These are phyloP conservation scores for Melopsittacus undulatus DNA, from an alignment of 2,797 vertebrate species.

Conservation along the genomic window DNA sequence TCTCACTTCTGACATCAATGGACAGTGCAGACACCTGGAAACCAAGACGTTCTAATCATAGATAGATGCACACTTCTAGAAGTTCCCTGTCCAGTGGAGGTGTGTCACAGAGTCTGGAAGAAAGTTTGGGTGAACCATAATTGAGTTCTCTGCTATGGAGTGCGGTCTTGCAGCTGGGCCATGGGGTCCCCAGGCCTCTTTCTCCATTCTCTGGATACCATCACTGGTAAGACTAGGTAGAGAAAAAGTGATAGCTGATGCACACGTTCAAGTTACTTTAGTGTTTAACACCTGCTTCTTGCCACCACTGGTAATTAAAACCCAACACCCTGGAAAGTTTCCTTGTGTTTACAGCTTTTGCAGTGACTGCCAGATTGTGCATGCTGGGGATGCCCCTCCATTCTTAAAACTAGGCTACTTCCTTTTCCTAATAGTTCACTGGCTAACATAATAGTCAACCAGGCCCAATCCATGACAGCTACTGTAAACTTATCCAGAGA, in stretches of 20 bases:
- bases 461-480: background rate
- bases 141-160: background rate
- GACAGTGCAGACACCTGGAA: background rate
- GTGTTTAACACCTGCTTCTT: background rate
- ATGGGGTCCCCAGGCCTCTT: background rate
- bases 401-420: background rate
- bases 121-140: background rate
- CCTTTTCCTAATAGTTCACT: background rate
- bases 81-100: background rate
- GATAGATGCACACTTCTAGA: background rate
- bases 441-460: fast-evolving
- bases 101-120: background rate
- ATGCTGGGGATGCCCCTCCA: background rate
- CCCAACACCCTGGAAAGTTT: background rate
- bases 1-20: background rate
- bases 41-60: background rate
- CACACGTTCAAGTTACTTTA: background rate
- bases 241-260: background rate
- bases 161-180: background rate
- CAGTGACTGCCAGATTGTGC: background rate
- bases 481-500: background rate
- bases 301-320: background rate
- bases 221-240: background rate
- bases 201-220: background rate
- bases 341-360: background rate